Evolutionary conservation across 2,888 invertebrate genomes (phyloP).

Genomic region (Byasa hedistus): DNA sequence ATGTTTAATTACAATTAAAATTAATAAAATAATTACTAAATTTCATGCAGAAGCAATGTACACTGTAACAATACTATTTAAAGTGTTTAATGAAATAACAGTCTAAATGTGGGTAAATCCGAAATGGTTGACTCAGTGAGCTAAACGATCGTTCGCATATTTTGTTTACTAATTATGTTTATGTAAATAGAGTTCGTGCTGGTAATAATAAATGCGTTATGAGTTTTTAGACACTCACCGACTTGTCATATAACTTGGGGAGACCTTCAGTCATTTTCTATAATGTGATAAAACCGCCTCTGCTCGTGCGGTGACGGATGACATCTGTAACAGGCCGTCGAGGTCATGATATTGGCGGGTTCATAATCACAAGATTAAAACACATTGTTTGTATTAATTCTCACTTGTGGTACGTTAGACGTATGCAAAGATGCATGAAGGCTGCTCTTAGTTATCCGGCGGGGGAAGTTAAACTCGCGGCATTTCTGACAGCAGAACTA

Average conservation of each 20-base stretch:
- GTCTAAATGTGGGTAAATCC: slow-evolving; percentile 2
- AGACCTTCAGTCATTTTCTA: slow-evolving; percentile 78
- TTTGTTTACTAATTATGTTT: neutral
- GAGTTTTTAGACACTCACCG: slow-evolving; percentile 58
- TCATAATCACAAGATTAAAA: slow-evolving; percentile 33
- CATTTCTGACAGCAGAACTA: slow-evolving; percentile 61
- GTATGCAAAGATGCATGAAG: slow-evolving; percentile 71
- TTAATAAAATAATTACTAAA: neutral
- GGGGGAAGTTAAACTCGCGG: slow-evolving; percentile 59
- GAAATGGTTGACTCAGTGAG: neutral
- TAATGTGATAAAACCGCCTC: slow-evolving; percentile 76
- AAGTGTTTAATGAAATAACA: slow-evolving; percentile 9
- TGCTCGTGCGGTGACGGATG: slow-evolving; percentile 73
- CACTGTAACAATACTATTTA: slow-evolving; percentile 1
- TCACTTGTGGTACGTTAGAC: slow-evolving; percentile 68
- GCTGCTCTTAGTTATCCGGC: slow-evolving; percentile 53
- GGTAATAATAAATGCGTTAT: neutral
- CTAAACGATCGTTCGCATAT: neutral
- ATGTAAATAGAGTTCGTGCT: neutral
- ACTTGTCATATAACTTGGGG: slow-evolving; percentile 65
- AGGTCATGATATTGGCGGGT: slow-evolving; percentile 60
- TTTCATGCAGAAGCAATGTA: neutral
- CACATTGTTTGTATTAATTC: slow-evolving; percentile 34
- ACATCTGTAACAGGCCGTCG: slow-evolving; percentile 73
- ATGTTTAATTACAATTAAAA: slow-evolving; percentile 15